Percentiles rank a stretch among this genome's conserved stretches.
These are phyloP conservation scores for Drosophila kanapiae DNA, from an alignment of 1,140 invertebrate species.

Conservation along the genomic window DNA sequence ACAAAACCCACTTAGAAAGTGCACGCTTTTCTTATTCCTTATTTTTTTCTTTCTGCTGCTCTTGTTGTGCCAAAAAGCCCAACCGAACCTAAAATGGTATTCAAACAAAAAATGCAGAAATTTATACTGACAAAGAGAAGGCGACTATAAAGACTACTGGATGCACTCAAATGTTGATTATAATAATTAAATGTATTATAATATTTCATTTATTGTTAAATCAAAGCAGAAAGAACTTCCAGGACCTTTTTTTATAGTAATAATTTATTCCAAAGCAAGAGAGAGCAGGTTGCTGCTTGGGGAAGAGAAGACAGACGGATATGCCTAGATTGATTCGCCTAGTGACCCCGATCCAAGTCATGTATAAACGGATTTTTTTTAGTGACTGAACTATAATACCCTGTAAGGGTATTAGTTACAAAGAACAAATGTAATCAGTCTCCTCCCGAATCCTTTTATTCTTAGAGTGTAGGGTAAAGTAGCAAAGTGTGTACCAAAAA, in stretches of 20 bases:
- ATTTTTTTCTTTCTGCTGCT: conserved; percentile 31
- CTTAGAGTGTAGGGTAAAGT: conserved; percentile 48
- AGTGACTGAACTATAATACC: not conserved
- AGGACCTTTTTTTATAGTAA: too few relatives aligned
- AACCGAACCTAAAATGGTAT: conserved; percentile 48
- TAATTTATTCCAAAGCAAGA: not conserved
- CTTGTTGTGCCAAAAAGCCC: conserved; percentile 33
- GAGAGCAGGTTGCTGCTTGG: not conserved
- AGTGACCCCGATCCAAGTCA: too few relatives aligned
- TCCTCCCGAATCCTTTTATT: not conserved
- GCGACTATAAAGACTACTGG: not conserved
- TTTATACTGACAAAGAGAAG: not conserved
- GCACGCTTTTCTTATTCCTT: conserved; percentile 33
- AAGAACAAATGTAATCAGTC: not conserved
- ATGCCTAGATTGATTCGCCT: not conserved
- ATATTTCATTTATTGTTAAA: not conserved
- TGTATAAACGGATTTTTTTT: too few relatives aligned
- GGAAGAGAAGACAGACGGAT: not conserved
- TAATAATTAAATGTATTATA: not conserved
- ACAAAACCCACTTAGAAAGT: conserved; percentile 48
- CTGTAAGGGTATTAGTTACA: not conserved
- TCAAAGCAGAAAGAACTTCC: not conserved
- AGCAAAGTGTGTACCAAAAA: conserved; percentile 50
- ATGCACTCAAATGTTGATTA: conserved; percentile 16
- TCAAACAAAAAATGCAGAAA: conserved; percentile 44